Conservation (phyloP, 2,113 vertebrate species). For the Calonectris borealis region DNA sequence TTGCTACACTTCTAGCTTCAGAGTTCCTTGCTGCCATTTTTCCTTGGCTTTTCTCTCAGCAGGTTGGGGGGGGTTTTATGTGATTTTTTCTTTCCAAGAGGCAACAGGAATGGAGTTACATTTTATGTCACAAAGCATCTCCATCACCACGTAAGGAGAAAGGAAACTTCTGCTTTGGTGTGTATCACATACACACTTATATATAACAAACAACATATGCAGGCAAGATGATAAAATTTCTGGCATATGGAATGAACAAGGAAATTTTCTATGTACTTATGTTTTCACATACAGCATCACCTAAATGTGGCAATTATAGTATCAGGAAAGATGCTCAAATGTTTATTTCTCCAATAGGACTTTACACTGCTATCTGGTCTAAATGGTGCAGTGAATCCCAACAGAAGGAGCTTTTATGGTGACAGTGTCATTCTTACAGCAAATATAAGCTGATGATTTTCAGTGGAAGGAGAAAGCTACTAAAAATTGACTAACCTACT, state of each 20-base stretch:
- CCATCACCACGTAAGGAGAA: not conserved
- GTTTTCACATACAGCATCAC: conserved; percentile 40
- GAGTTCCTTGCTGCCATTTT: not conserved
- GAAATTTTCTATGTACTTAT: conserved; percentile 21
- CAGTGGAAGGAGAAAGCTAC: conserved; percentile 26
- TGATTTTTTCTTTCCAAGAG: not conserved
- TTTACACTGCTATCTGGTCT: conserved; percentile 40
- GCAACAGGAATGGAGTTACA: not conserved
- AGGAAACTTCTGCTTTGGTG: not conserved
- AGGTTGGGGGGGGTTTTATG: not conserved
- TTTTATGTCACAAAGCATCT: not conserved
- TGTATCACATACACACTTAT: not conserved
- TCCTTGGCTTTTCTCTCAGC: not conserved
- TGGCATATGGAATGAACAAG: not conserved
- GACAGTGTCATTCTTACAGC: conserved; percentile 44
- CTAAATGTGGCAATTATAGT: conserved; percentile 40
- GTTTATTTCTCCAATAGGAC: conserved; percentile 62
- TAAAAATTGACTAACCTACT: conserved; percentile 46
- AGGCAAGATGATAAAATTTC: not conserved
- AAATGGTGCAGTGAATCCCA: conserved; percentile 33
- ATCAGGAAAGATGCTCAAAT: conserved; percentile 38
- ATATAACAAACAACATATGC: not conserved
- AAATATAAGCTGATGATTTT: conserved; percentile 42
- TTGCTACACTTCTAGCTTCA: not conserved
- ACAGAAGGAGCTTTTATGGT: conserved; percentile 57